Base-by-base conservation (phyloP, 2,797 vertebrate genomes). In the Xerus rutilus region DNA sequence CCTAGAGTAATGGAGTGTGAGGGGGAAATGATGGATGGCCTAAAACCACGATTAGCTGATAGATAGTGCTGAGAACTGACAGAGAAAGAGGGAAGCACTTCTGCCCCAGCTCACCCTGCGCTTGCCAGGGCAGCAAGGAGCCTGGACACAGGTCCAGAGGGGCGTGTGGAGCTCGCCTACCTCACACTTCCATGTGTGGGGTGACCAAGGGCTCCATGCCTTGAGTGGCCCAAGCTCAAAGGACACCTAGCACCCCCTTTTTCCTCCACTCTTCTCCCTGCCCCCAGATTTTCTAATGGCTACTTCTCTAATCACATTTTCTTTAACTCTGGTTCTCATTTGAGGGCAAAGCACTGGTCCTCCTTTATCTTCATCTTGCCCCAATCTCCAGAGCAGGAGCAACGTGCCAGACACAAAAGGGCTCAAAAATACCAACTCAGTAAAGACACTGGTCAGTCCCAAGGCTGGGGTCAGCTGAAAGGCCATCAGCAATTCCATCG, bases 131-230 rank as follows among this genome's bases (percentile, higher is more conserved):
- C 91, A 52, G 62, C 67, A 28, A n/a, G 45, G 54, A 76, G 12
- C 25, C 52, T 39, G 39, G 39, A 52, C 49, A 3, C 4, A 30
- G 78, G 30, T 12, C 13, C 3, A 5, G 25, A 57, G 74, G 2
- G 21, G 57, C 0, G 0, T 23, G 72, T 28, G 1, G 59, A 83
- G 0, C 43, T n/a, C 1, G 0, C 54, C 20, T 57, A 17, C 32
- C 30, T 35, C 23, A 25, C 35, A 32, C 21, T 7, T 13, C 32
- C 32, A 20, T n/a, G 30, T 4, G n/a, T 0, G 10, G 13, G 49
- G 13, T 49, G 79, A 8, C 77, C 0, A 10, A 21, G n/a, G 35
- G 54, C 21, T 8, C 49, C 10, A 12, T 64, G 54, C 18, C 11
- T 32, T 8, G 39, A 45, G 43, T 21, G 7, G 62, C 73, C 59